Conservation (phyloP, 2,888 invertebrate species). For the Erynnis tages region DNA sequence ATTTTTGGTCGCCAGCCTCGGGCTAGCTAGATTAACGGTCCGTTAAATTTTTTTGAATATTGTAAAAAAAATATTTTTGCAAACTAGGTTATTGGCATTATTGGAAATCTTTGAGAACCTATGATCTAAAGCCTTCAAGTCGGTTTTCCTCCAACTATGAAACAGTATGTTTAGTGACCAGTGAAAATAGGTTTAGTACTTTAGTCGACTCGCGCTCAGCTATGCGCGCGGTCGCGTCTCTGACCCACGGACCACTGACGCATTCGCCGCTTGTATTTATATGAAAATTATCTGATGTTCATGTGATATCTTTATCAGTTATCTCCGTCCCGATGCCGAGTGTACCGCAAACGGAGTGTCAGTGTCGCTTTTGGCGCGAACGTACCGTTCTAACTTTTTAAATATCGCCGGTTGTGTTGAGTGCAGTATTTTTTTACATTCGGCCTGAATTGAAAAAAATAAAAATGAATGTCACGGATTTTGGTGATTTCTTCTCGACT, state of each 20-base stretch:
- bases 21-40: too few species aligned
- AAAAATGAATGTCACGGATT: conserved; percentile 43
- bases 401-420: conserved; percentile 33
- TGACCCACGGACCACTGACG: conserved; percentile 23
- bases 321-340: conserved; percentile 37
- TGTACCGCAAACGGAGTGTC: conserved; percentile 37
- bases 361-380: conserved; percentile 45
- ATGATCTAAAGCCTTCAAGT: conserved; percentile 34
- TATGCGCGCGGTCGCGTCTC: conserved; percentile 51
- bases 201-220: conserved; percentile 39
- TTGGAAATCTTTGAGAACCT: too few species aligned
- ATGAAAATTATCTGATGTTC: conserved; percentile 52
- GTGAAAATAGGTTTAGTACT: conserved; percentile 19
- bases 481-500: conserved; percentile 8
- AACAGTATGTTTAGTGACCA: too few species aligned
- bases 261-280: conserved; percentile 34
- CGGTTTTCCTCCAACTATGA: conserved; percentile 37
- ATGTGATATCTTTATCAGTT: conserved; percentile 52
- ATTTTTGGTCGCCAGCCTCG: too few species aligned
- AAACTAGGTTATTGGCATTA: too few species aligned
- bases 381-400: conserved; percentile 12
- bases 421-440: conserved; percentile 24
- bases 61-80: too few species aligned
- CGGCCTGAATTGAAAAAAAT: conserved; percentile 23
- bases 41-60: too few species aligned